Evolutionary conservation across 2,113 vertebrate species (phyloP).

Genomic region (Vidua macroura): DNA sequence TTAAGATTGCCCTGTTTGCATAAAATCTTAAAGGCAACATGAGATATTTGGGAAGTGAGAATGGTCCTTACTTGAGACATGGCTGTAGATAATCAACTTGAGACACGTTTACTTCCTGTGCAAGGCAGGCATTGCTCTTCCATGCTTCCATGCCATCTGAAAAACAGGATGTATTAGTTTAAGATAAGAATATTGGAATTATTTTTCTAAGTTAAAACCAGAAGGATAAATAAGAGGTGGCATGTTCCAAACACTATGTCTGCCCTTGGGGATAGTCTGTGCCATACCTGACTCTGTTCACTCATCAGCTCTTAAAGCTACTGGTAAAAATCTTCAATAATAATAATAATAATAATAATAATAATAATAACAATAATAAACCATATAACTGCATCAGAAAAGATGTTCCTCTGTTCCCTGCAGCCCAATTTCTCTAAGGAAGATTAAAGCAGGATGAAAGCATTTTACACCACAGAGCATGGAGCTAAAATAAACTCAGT

Average conservation of each 20-base stretch:
- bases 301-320: not conserved
- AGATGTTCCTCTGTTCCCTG: not conserved
- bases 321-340: not conserved
- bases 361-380: not conserved
- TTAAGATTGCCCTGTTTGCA: not conserved
- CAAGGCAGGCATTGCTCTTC: not conserved
- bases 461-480: not conserved
- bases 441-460: not conserved
- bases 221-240: not conserved
- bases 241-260: not conserved
- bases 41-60: not conserved
- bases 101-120: not conserved
- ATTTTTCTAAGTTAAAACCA: not conserved
- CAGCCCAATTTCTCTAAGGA: not conserved
- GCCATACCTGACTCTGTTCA: not conserved
- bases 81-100: not conserved
- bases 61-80: not conserved
- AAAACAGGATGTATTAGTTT: not conserved
- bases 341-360: too few relatives aligned
- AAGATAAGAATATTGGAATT: not conserved
- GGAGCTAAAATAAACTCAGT: not conserved
- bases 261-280: not conserved
- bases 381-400: not conserved
- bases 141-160: not conserved
- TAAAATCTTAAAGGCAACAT: not conserved